phyloP scores from a whole-genome alignment of 2,113 vertebrate genomes.

The Ailurus styani region DNA sequence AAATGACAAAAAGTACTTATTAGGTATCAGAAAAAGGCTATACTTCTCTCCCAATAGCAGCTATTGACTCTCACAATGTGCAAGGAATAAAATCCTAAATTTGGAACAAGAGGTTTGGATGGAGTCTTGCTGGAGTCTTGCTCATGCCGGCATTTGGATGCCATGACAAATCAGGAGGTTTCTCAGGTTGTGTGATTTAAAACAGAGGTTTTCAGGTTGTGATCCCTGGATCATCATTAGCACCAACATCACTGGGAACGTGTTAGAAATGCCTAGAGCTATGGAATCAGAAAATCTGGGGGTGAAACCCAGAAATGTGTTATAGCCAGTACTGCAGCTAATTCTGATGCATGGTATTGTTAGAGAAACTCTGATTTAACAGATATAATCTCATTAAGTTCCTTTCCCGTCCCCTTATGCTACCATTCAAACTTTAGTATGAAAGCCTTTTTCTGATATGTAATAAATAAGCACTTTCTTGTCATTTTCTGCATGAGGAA shows the following conservation, averaged over 20 bases:
- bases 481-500: neutral
- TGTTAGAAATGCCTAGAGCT: neutral
- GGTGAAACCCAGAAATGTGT: neutral
- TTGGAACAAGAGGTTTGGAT: neutral
- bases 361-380: neutral
- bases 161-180: neutral
- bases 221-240: neutral
- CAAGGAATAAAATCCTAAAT: neutral
- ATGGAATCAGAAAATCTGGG: neutral
- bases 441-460: neutral
- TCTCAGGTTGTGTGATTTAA: neutral
- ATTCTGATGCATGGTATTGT: neutral
- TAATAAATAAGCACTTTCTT: constrained; percentile 25
- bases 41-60: neutral
- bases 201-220: neutral
- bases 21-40: no score
- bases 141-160: neutral
- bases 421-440: neutral
- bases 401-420: neutral
- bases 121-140: neutral
- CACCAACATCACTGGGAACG: neutral
- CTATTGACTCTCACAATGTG: neutral
- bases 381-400: neutral
- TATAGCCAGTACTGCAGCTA: neutral
- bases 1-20: neutral